Conservation (phyloP, 2,113 vertebrate genomes). For the Poecilia latipinna region DNA sequence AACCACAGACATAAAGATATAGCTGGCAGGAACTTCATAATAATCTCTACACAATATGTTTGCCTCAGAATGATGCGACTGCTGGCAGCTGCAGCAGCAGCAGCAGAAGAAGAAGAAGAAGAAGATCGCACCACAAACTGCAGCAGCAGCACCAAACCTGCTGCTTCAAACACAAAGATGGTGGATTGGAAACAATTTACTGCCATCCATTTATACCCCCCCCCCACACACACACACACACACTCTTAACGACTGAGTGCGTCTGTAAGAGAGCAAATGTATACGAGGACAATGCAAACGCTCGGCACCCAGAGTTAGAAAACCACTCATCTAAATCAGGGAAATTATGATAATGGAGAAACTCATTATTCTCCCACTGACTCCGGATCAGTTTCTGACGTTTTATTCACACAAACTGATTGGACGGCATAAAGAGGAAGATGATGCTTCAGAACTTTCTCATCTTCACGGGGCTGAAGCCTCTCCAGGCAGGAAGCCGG, state of each 20-base stretch:
- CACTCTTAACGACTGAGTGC: slow-evolving; percentile 25
- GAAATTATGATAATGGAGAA: slow-evolving; percentile 81
- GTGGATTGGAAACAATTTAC: slow-evolving; percentile 2
- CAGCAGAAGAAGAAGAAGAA: too few relatives aligned
- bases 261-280: slow-evolving; percentile 50
- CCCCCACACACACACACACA: slow-evolving; percentile 19
- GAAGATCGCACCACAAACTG: too few relatives aligned
- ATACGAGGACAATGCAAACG: slow-evolving; percentile 67
- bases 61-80: not conserved
- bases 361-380: slow-evolving; percentile 77
- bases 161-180: not conserved
- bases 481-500: slow-evolving; percentile 34
- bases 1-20: slow-evolving; percentile 72
- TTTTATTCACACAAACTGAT: slow-evolving; percentile 78
- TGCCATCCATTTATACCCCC: slow-evolving; percentile 27
- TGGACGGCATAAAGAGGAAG: slow-evolving; percentile 66
- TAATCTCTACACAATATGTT: not conserved
- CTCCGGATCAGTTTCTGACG: slow-evolving; percentile 74
- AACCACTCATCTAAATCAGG: slow-evolving; percentile 82
- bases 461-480: slow-evolving; percentile 52
- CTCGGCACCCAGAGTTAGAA: slow-evolving; percentile 71
- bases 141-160: not conserved
- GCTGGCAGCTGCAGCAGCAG: not conserved
- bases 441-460: slow-evolving; percentile 67
- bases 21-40: slow-evolving; percentile 48